phyloP scores from a whole-genome alignment of 2,113 vertebrate genomes.

The Ochotona princeps region DNA sequence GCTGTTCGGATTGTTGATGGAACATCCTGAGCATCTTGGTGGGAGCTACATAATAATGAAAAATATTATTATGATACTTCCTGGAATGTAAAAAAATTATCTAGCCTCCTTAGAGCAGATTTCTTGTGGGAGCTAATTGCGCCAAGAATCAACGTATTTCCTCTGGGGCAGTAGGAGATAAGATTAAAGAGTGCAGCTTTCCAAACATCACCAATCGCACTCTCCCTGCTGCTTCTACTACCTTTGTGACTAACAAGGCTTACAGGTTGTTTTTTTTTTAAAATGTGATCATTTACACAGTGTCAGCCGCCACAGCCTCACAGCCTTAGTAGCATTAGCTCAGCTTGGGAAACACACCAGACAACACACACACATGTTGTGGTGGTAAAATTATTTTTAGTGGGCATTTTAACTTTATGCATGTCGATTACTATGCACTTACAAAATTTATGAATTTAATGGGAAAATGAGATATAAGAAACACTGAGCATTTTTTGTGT shows the following conservation, averaged over 20 bases:
- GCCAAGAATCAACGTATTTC: conserved; percentile 77
- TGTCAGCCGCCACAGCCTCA: conserved; percentile 31
- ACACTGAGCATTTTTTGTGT: background rate
- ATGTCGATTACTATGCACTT: background rate
- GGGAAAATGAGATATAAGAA: background rate
- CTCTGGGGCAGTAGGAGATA: conserved; percentile 56
- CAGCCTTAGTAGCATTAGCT: conserved; percentile 40
- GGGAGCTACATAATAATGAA: conserved; percentile 68
- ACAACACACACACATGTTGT: background rate
- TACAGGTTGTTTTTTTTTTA: background rate
- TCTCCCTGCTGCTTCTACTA: conserved; percentile 44
- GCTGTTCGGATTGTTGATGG: conserved; percentile 77
- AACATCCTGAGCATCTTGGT: conserved; percentile 2
- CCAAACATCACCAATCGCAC: fast-evolving
- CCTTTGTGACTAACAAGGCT: conserved; percentile 32
- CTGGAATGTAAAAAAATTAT: conserved; percentile 75
- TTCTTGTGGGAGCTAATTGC: conserved; percentile 50
- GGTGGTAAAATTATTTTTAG: background rate
- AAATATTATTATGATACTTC: conserved; percentile 58
- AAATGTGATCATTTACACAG: conserved; percentile 2
- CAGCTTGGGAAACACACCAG: background rate
- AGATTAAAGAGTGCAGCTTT: conserved; percentile 71
- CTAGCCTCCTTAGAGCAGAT: conserved; percentile 50
- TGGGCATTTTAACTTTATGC: background rate
- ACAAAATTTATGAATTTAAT: background rate